Evolutionary conservation across 1,140 invertebrate genomes (phyloP).

Genomic region (Rhyacophila brunnea): DNA sequence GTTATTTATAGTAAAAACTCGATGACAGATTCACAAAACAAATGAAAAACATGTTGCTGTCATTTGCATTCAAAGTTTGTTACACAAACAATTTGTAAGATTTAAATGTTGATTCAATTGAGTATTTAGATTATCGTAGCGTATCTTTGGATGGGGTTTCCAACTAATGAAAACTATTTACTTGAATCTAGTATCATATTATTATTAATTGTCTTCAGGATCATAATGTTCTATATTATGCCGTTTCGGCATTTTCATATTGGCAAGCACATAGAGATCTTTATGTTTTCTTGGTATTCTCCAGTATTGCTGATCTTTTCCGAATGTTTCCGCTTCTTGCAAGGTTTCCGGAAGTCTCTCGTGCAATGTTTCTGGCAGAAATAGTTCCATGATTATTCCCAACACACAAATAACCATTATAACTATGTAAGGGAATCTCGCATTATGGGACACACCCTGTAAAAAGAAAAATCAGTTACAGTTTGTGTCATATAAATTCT

Average conservation of each 20-base stretch:
- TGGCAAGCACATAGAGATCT: slow-evolving; percentile 21
- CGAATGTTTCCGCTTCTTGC: slow-evolving; percentile 68
- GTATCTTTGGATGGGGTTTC: too few relatives aligned
- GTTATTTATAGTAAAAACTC: too few relatives aligned
- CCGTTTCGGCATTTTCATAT: slow-evolving; percentile 19
- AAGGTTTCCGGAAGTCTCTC: slow-evolving; percentile 69
- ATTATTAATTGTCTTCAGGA: slow-evolving; percentile 3
- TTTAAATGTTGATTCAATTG: too few relatives aligned
- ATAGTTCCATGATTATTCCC: slow-evolving; percentile 57
- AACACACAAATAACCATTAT: slow-evolving; percentile 56
- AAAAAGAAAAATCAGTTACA: slow-evolving; percentile 16
- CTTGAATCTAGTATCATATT: too few relatives aligned
- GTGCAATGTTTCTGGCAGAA: slow-evolving; percentile 70
- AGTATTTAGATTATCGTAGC: too few relatives aligned
- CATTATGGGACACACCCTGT: slow-evolving; percentile 38
- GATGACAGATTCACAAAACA: too few relatives aligned
- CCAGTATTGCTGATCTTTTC: slow-evolving; percentile 60
- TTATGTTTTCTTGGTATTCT: slow-evolving; percentile 47
- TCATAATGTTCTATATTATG: slow-evolving; percentile 24
- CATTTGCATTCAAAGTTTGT: too few relatives aligned
- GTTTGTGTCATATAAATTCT: too few relatives aligned
- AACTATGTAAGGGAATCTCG: slow-evolving; percentile 57
- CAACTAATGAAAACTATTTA: too few relatives aligned
- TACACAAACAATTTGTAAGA: too few relatives aligned
- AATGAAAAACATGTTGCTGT: too few relatives aligned